Conservation (phyloP, 92 coral and sea anemone genomes). For the Siderastrea radians region DNA sequence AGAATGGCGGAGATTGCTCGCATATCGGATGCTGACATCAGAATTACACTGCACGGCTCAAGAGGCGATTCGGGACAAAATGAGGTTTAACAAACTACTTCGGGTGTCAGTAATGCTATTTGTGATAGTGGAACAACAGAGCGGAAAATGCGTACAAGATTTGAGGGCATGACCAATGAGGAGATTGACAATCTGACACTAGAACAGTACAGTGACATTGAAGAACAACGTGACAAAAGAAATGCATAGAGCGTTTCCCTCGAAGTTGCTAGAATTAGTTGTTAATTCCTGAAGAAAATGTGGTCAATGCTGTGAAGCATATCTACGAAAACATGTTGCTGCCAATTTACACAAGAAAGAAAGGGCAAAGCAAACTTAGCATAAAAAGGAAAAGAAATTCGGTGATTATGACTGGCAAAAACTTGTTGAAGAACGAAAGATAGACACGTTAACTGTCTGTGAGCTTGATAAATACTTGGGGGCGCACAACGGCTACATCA, state of each 20-base stretch:
- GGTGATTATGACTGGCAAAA: background rate
- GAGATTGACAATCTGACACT: no score
- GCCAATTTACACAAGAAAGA: background rate
- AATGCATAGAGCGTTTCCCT: no score
- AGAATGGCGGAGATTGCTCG: background rate
- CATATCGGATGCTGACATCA: slow-evolving; percentile 19
- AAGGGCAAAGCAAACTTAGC: background rate
- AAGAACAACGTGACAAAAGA: no score
- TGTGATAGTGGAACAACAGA: slow-evolving; percentile 15
- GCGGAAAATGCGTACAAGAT: background rate
- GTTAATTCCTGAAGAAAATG: slow-evolving; percentile 30
- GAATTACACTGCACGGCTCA: slow-evolving; percentile 15
- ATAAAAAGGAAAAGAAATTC: slow-evolving; percentile 7
- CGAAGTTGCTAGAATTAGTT: background rate
- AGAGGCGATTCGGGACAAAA: slow-evolving; percentile 25
- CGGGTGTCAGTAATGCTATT: background rate
- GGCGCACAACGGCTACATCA: no score
- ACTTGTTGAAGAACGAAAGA: no score
- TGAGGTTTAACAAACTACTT: slow-evolving; percentile 12
- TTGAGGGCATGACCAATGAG: background rate
- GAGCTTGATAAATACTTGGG: no score
- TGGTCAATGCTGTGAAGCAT: slow-evolving; percentile 29
- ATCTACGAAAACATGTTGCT: background rate
- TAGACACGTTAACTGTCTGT: no score
- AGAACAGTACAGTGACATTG: no score